Conservation (phyloP, 2,797 vertebrate genomes). For the Enteromius trimaculatus region DNA sequence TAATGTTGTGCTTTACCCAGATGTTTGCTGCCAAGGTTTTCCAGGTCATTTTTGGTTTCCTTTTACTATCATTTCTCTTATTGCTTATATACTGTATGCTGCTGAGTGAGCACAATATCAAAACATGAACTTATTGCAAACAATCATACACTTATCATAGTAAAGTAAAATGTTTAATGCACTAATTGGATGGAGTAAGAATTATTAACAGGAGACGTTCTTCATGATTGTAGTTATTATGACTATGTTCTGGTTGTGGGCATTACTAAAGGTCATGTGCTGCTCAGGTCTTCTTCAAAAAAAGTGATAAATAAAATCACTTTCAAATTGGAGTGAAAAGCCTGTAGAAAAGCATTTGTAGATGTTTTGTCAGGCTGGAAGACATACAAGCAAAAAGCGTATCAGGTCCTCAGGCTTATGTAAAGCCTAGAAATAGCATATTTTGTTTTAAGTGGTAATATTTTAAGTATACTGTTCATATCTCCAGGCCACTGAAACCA, state of each 20-base stretch:
- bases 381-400: constrained; percentile 32
- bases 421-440: neutral
- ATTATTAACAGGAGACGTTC: neutral
- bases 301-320: neutral
- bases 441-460: neutral
- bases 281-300: neutral
- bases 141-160: neutral
- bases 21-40: constrained; percentile 25
- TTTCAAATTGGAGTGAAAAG: neutral
- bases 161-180: neutral
- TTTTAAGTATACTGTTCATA: neutral
- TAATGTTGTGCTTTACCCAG: constrained; percentile 12
- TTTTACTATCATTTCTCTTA: constrained; percentile 6
- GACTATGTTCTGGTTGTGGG: neutral
- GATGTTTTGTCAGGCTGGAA: neutral
- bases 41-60: constrained; percentile 23
- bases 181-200: neutral
- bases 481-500: neutral
- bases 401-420: constrained; percentile 15
- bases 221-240: neutral
- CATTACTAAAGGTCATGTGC: neutral
- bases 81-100: neutral
- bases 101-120: neutral
- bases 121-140: neutral
- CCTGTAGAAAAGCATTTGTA: neutral